These are phyloP conservation scores for Caenorhabditis angaria DNA, from an alignment of 2,888 invertebrate species.

Conservation along the genomic window DNA sequence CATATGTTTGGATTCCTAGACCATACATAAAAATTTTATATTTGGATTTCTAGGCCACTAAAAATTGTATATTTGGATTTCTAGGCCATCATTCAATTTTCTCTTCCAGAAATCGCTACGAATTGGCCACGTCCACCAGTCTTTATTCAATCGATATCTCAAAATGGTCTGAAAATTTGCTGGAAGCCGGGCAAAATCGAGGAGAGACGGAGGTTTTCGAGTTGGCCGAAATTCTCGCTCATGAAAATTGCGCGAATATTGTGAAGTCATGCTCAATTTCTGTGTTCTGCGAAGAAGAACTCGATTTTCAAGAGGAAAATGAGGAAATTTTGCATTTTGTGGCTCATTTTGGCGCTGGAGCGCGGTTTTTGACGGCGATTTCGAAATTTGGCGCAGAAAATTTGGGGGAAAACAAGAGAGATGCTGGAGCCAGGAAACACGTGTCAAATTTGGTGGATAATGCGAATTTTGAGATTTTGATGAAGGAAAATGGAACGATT, in stretches of 20 bases:
- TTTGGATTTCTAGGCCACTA: no score
- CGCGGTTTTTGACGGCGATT: slow-evolving; percentile 5
- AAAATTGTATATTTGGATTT: no score
- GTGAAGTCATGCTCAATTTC: no score
- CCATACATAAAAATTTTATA: no score
- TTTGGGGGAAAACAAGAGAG: background rate
- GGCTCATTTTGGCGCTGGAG: no score
- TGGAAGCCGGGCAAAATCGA: background rate
- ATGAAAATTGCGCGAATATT: no score
- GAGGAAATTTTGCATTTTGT: slow-evolving; percentile 24
- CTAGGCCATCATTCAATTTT: background rate
- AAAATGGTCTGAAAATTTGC: slow-evolving; percentile 16
- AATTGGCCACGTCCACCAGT: slow-evolving; percentile 22
- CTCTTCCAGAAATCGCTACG: slow-evolving; percentile 18
- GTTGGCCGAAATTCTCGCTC: background rate
- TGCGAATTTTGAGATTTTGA: background rate
- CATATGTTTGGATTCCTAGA: no score
- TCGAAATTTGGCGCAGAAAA: slow-evolving; percentile 6
- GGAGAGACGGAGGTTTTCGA: background rate
- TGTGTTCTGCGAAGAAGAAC: background rate
- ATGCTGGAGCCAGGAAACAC: background rate
- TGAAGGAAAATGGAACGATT: slow-evolving; percentile 11
- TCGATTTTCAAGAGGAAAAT: slow-evolving; percentile 10
- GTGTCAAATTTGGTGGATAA: background rate
- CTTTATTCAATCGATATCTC: slow-evolving; percentile 31